Evolutionary conservation across 2,888 invertebrate species (phyloP), one percentile per base, ranked within the genome.

Genomic region (Cerastis rubricosa): DNA sequence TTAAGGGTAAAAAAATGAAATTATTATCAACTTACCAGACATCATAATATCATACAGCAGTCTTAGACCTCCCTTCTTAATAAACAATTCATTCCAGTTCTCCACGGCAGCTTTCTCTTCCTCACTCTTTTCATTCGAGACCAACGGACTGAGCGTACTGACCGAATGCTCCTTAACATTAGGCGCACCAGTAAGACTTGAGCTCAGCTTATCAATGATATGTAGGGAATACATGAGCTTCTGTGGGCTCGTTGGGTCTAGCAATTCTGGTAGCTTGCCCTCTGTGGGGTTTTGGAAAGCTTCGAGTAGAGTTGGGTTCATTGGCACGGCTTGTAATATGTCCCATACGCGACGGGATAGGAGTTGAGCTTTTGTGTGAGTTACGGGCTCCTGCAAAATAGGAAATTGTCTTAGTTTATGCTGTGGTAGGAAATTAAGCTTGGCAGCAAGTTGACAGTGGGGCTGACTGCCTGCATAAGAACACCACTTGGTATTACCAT

Each of bases 191-290:
- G 87, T 91, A 67, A 92, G 95, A 78, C 87, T 94, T 73, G 94
- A 95, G 87, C 96, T 96, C 74, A 95, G 89, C 78, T 96, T 96
- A 84, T 96, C 96, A 77, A 99, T 98, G 85, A 99, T 99, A 93
- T 99, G 99, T 80, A 99, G 94, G 0, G 99, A 99, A 93, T 99
- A 99, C 99, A 99, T 99, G 72, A 99, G 97, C 92, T 99, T 99
- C 94, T 99, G 99, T 0, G 99, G 98, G 92, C 98, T 99, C 47
- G 98, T 98, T 0, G 99, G 98, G 95, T 99, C 98, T 19, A 99
- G 97, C 1, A 99, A 94, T 87, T 98, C 98, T 35, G 98, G 97
- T 67, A 99, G 94, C 70, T 97, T 97, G 89, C 97, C 97, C 88
- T 98, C 97, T 14, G 95, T 97, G 5, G 98, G 97, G 88, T 98